These are phyloP conservation scores for Amblyraja radiata DNA, from an alignment of 2,797 vertebrate genomes.

Conservation along the genomic window DNA sequence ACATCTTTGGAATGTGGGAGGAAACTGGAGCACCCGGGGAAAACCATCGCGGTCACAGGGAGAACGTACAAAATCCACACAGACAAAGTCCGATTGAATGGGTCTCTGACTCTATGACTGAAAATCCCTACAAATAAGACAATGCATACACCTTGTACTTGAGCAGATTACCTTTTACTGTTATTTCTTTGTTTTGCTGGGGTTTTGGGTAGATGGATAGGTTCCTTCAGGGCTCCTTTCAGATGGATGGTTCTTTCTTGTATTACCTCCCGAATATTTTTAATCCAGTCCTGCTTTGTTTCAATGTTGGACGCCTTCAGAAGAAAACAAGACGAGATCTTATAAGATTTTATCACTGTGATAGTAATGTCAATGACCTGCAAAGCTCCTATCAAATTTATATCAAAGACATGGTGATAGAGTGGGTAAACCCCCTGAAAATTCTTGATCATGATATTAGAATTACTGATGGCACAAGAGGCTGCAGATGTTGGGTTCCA, in stretches of 20 bases:
- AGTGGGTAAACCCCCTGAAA: neutral
- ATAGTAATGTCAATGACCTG: neutral
- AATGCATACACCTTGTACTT: neutral
- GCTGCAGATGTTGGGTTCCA: no score
- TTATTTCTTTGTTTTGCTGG: constrained; percentile 86
- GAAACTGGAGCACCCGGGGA: no score
- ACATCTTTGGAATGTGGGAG: no score
- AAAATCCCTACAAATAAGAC: no score
- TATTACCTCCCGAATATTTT: constrained; percentile 95
- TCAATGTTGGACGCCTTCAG: constrained; percentile 83
- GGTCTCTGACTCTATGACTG: no score
- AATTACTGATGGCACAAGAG: neutral
- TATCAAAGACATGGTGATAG: neutral
- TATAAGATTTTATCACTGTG: neutral
- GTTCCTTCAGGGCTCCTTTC: constrained; percentile 95
- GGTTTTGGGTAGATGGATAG: constrained; percentile 86
- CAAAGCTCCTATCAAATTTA: neutral
- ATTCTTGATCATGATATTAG: neutral
- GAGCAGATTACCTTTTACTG: constrained; percentile 72
- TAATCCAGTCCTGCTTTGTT: constrained; percentile 97
- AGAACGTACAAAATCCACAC: no score
- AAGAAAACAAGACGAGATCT: constrained; percentile 38
- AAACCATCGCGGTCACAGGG: no score
- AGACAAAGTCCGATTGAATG: no score
- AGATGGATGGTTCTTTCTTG: constrained; percentile 96